Conservation (phyloP, 2,797 vertebrate genomes). For the Arrhamphus sclerolepis region DNA sequence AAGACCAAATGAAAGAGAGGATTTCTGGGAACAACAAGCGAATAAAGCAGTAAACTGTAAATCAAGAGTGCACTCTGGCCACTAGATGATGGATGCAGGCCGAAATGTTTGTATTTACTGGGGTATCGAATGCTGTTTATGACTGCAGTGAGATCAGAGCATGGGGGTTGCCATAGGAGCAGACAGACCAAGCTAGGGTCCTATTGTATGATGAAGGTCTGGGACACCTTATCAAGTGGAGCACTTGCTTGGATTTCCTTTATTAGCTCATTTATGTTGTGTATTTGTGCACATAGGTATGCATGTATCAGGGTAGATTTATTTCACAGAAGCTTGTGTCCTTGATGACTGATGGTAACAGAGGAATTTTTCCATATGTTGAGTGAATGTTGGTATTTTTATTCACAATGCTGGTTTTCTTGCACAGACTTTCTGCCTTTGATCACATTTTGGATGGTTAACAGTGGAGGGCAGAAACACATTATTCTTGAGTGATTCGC, state of each 20-base stretch:
- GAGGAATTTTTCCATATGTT: slow-evolving; percentile 57
- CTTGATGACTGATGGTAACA: slow-evolving; percentile 59
- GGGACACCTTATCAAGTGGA: slow-evolving; percentile 59
- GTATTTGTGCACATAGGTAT: slow-evolving; percentile 31
- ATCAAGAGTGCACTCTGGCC: slow-evolving; percentile 53
- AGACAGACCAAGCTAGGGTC: slow-evolving; percentile 62
- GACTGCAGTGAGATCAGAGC: slow-evolving; percentile 45
- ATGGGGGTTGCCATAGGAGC: slow-evolving; percentile 66
- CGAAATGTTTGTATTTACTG: slow-evolving; percentile 67
- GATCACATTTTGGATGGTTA: no score
- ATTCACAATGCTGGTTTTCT: slow-evolving; percentile 21
- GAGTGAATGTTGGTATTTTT: slow-evolving; percentile 46
- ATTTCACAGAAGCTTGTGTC: slow-evolving; percentile 49
- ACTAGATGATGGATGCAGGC: slow-evolving; percentile 56
- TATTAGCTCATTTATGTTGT: slow-evolving; percentile 60
- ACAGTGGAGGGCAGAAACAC: no score
- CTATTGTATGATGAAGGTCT: slow-evolving; percentile 47
- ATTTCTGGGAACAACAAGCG: slow-evolving; percentile 56
- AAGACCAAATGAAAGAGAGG: slow-evolving; percentile 50
- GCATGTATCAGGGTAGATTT: slow-evolving; percentile 16
- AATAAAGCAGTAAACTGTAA: slow-evolving; percentile 57
- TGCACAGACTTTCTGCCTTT: slow-evolving; percentile 14
- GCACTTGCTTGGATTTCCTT: slow-evolving; percentile 70
- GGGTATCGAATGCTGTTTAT: slow-evolving; percentile 47
- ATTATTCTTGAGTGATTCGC: no score